Percentiles rank a stretch among this genome's conserved stretches.
Evolutionary conservation across 2,113 vertebrate species (phyloP).

Genomic region (Paedocypris sp.): DNA sequence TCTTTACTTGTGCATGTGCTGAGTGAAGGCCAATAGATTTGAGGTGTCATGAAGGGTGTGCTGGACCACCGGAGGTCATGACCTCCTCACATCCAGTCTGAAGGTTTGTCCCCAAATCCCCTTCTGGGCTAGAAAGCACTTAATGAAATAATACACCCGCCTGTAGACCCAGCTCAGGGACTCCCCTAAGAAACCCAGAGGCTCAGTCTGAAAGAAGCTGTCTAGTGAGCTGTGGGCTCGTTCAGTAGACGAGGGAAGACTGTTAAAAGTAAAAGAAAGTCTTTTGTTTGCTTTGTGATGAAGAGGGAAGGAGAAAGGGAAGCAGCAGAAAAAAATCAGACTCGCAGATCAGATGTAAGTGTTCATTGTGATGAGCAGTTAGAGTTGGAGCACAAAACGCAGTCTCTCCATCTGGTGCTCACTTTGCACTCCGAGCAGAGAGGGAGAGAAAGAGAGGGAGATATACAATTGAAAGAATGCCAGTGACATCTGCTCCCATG

Average conservation of each 20-base stretch:
- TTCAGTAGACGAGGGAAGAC: constrained; percentile 4
- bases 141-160: constrained; percentile 92
- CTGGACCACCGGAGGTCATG: constrained; percentile 78
- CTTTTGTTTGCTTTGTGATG: background rate
- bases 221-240: constrained; percentile 20
- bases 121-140: constrained; percentile 73
- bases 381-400: constrained; percentile 39
- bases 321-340: background rate
- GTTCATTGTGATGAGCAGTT: constrained; percentile 51
- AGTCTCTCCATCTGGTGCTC: constrained; percentile 56
- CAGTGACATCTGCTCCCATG: constrained; percentile 68
- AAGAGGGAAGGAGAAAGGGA: constrained; percentile 18
- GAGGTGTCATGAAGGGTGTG: constrained; percentile 1
- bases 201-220: constrained; percentile 22
- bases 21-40: background rate
- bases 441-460: constrained; percentile 18
- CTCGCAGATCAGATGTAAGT: constrained; percentile 44
- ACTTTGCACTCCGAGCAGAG: constrained; percentile 22
- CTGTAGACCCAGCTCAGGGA: constrained; percentile 44
- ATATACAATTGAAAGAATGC: constrained; percentile 39
- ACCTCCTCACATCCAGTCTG: constrained; percentile 83
- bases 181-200: constrained; percentile 27
- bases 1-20: background rate
- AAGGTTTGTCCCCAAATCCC: constrained; percentile 79
- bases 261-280: background rate